phyloP scores from a whole-genome alignment of 2,113 vertebrate species.

The Himantopus leucocephalus region DNA sequence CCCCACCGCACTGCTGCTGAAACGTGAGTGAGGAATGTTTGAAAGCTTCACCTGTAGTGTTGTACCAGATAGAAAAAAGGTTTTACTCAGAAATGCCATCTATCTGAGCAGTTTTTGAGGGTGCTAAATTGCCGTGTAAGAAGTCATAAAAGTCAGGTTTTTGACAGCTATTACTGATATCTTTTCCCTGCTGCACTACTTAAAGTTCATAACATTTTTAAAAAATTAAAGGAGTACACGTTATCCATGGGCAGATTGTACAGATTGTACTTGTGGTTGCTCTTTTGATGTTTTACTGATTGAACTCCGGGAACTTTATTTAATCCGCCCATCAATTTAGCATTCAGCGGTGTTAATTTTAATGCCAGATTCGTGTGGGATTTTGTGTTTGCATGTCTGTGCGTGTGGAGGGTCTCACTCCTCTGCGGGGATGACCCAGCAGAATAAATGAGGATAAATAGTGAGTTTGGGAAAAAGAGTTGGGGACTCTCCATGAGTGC shows the following conservation, averaged over 20 bases:
- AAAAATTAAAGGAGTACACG: background rate
- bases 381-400: background rate
- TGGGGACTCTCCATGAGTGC: background rate
- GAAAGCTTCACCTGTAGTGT: background rate
- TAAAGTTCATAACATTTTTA: constrained; percentile 14
- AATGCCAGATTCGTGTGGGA: background rate
- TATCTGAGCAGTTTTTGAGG: background rate
- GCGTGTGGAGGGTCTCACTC: accelerated
- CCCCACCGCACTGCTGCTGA: background rate
- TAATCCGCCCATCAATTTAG: background rate
- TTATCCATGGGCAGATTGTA: background rate
- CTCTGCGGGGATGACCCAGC: background rate
- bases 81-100: background rate
- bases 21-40: accelerated
- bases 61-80: background rate
- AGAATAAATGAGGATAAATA: background rate
- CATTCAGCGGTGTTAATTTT: background rate
- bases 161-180: background rate
- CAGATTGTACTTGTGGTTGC: background rate
- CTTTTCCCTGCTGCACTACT: background rate
- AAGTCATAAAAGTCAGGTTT: background rate
- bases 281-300: background rate
- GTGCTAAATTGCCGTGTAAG: background rate
- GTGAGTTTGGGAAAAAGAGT: background rate
- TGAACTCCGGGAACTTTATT: background rate